phyloP scores from a whole-genome alignment of 1,140 invertebrate species.

The Apis cerana region DNA sequence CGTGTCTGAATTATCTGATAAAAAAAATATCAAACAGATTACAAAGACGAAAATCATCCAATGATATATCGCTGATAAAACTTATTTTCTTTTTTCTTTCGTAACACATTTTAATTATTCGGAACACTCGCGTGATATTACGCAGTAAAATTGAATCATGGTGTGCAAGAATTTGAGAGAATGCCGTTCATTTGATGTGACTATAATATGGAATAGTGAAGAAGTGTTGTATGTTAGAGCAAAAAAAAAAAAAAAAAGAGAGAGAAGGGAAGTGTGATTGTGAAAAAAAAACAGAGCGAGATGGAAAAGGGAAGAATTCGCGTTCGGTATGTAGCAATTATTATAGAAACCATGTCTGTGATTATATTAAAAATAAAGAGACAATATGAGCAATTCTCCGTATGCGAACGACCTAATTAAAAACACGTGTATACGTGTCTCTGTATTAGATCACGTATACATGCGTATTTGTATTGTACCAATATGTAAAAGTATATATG shows the following conservation, averaged over 20 bases:
- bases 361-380: slow-evolving; percentile 74
- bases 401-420: slow-evolving; percentile 64
- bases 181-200: background rate
- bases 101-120: background rate
- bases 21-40: background rate
- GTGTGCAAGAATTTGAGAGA: slow-evolving; percentile 14
- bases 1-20: background rate
- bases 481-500: slow-evolving; percentile 52
- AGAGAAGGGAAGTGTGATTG: slow-evolving; percentile 1
- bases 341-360: slow-evolving; percentile 73
- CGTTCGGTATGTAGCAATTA: slow-evolving; percentile 72
- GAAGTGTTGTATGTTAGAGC: background rate
- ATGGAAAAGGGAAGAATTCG: slow-evolving; percentile 41
- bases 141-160: background rate
- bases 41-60: background rate
- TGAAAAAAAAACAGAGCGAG: slow-evolving; percentile 3
- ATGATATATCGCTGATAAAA: background rate
- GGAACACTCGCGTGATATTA: background rate
- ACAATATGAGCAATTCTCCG: slow-evolving; percentile 67
- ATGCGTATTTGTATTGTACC: slow-evolving; percentile 18
- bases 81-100: background rate
- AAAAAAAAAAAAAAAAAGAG: background rate
- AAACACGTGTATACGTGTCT: slow-evolving; percentile 31
- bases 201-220: background rate
- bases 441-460: background rate